A percentile compares a stretch with the other conserved stretches of the same genome.
Conservation (phyloP, 2,113 vertebrate genomes). For the Beaufortia kweichowensis region DNA sequence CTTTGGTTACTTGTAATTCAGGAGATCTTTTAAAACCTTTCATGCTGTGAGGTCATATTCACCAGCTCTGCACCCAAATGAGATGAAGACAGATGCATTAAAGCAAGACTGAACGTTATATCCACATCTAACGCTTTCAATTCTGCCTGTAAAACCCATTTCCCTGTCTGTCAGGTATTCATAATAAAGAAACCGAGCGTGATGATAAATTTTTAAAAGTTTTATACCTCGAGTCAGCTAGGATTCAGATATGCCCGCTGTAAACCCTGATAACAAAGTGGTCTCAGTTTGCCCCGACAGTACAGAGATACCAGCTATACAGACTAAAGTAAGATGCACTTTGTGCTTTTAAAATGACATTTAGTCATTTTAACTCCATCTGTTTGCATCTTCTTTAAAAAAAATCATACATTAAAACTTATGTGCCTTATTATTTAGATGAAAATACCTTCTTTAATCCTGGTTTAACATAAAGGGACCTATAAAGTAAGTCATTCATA, state of each 20-base stretch:
- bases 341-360: constrained; percentile 4
- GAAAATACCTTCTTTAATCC: too few relatives aligned
- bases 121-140: background rate
- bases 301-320: background rate
- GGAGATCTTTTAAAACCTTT: constrained; percentile 2
- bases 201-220: constrained; percentile 14
- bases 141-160: constrained; percentile 17
- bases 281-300: background rate
- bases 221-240: constrained; percentile 32
- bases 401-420: too few relatives aligned
- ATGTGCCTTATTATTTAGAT: too few relatives aligned
- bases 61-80: background rate
- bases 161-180: constrained; percentile 21
- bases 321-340: background rate
- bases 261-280: background rate
- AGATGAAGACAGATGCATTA: background rate
- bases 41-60: background rate
- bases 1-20: constrained; percentile 24
- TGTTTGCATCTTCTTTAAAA: too few relatives aligned
- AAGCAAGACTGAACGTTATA: background rate
- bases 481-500: too few relatives aligned
- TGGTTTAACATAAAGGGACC: too few relatives aligned
- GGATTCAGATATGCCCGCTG: background rate
- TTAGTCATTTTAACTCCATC: too few relatives aligned
- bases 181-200: constrained; percentile 21